Evolutionary conservation across 1,140 invertebrate genomes (phyloP).

Genomic region (Saccostrea echinata): DNA sequence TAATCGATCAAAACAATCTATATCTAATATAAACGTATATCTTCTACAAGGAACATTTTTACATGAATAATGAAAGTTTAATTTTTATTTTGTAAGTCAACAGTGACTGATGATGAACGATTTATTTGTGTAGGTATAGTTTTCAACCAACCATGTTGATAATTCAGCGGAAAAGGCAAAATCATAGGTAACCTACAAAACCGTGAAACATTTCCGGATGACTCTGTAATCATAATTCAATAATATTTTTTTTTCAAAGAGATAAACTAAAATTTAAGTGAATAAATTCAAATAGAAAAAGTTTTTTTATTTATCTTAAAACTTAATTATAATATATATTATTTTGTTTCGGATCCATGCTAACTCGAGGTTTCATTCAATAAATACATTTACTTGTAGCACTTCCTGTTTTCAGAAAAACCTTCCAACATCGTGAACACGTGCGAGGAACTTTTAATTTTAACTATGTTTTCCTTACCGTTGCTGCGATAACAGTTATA

Average conservation of each 20-base stretch:
- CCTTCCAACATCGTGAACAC: not conserved
- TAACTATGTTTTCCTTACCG: not conserved
- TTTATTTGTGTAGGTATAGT: not conserved
- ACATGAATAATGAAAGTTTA: constrained; percentile 34
- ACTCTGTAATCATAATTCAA: not conserved
- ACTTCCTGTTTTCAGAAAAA: constrained; percentile 7
- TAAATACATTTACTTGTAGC: not conserved
- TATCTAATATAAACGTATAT: too few species aligned
- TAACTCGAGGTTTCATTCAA: not conserved
- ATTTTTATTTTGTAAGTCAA: not conserved
- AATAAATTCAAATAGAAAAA: not conserved
- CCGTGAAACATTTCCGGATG: not conserved
- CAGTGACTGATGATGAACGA: not conserved
- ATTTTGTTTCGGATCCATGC: not conserved
- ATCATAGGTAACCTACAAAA: not conserved
- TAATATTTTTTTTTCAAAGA: not conserved
- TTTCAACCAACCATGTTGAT: constrained; percentile 64
- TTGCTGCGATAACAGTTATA: not conserved
- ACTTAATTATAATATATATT: too few species aligned
- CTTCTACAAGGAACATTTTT: too few species aligned
- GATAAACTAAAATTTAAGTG: not conserved
- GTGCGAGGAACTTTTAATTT: not conserved
- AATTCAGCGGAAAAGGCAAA: constrained; percentile 67
- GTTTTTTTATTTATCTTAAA: not conserved
- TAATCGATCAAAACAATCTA: too few species aligned